Percentiles rank a stretch among this genome's conserved stretches.
phyloP scores from a whole-genome alignment of 2,888 invertebrate genomes.

The Nebria brevicollis region DNA sequence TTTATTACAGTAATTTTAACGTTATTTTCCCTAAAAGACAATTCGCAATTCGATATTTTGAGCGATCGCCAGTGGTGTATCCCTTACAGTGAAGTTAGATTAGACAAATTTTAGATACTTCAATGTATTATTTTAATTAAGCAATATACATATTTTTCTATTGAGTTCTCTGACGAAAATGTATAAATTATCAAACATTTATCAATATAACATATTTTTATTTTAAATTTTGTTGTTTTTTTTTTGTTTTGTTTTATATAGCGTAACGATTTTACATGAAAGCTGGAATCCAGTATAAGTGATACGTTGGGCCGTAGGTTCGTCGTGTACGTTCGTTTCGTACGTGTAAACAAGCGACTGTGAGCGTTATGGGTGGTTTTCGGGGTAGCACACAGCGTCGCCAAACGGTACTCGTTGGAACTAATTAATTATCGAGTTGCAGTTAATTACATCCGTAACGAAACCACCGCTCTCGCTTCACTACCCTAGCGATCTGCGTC shows the following conservation, averaged over 20 bases:
- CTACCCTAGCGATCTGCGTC: constrained; percentile 48
- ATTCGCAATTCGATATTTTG: no score
- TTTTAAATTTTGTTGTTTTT: no score
- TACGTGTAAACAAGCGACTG: constrained; percentile 11
- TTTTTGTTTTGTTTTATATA: neutral
- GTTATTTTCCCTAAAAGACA: no score
- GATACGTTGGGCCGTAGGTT: neutral
- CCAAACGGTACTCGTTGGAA: constrained; percentile 61
- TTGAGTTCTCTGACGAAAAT: no score
- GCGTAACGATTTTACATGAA: neutral
- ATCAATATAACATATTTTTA: no score
- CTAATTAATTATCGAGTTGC: constrained; percentile 63
- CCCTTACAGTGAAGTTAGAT: no score
- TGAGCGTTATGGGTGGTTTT: neutral
- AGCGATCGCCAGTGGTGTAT: no score
- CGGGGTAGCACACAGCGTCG: constrained; percentile 51
- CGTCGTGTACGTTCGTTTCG: neutral
- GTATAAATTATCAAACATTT: no score
- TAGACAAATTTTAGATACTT: no score
- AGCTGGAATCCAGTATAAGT: neutral
- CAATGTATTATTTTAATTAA: no score
- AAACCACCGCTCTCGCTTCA: constrained; percentile 54
- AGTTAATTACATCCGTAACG: constrained; percentile 62
- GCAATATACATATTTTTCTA: no score
- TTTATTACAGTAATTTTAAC: no score